phyloP scores from a whole-genome alignment of 2,797 vertebrate genomes.

The Columba guinea region DNA sequence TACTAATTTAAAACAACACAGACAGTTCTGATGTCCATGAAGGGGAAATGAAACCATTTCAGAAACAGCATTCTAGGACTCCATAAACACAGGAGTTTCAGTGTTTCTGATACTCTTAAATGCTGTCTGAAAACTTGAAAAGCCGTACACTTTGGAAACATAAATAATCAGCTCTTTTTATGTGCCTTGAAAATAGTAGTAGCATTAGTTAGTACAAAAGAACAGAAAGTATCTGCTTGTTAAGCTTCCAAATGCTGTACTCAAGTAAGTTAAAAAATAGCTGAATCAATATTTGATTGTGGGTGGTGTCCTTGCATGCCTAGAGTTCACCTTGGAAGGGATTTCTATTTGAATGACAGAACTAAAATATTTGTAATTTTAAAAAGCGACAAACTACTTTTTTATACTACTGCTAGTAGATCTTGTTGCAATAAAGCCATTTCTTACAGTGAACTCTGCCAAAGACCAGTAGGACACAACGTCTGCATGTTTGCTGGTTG shows the following conservation, averaged over 20 bases:
- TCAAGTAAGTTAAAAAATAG: slow-evolving; percentile 44
- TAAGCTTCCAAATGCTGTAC: slow-evolving; percentile 9
- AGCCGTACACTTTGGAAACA: neutral
- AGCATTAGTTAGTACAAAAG: neutral
- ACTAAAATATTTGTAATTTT: slow-evolving; percentile 29
- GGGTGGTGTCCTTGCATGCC: neutral
- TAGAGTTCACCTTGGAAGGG: neutral
- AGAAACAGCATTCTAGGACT: neutral
- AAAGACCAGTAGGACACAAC: neutral
- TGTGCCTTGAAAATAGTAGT: slow-evolving; percentile 3
- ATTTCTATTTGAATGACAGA: slow-evolving; percentile 26
- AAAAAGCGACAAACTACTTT: neutral
- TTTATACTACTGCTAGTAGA: neutral
- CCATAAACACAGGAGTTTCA: neutral
- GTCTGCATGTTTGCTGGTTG: slow-evolving; percentile 3
- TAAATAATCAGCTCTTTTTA: neutral
- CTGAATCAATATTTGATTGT: neutral
- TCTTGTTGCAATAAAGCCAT: slow-evolving; percentile 7
- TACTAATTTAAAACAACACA: neutral
- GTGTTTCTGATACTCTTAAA: neutral
- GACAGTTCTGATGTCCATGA: neutral
- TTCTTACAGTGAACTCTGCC: slow-evolving; percentile 25
- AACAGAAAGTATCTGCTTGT: neutral
- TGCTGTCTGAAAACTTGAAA: neutral
- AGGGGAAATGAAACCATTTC: neutral